Evolutionary conservation across 2,797 vertebrate genomes (phyloP).

Genomic region (Hippopotamyrus pictus): DNA sequence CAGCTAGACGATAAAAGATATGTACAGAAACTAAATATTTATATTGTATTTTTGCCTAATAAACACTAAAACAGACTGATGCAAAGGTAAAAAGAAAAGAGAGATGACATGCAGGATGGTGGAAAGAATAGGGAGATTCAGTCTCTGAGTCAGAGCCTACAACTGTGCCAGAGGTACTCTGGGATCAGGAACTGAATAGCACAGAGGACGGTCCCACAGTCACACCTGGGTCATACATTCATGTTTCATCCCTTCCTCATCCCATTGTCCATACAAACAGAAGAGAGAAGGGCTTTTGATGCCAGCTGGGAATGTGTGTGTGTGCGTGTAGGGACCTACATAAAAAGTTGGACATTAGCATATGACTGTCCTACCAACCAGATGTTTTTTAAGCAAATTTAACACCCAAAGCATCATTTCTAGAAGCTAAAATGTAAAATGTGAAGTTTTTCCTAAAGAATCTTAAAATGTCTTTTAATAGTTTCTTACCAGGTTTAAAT

Average conservation of each 20-base stretch:
- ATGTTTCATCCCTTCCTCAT: neutral
- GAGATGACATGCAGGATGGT: neutral
- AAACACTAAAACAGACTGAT: neutral
- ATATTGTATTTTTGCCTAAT: neutral
- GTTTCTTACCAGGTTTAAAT: neutral
- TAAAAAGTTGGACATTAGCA: neutral
- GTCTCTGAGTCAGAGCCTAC: neutral
- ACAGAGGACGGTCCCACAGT: neutral
- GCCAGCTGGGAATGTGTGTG: neutral
- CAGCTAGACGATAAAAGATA: neutral
- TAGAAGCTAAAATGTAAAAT: neutral
- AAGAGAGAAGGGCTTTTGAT: neutral
- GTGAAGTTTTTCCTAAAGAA: neutral
- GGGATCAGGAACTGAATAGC: neutral
- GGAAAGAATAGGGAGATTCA: neutral
- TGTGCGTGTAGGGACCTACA: neutral
- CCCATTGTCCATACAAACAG: neutral
- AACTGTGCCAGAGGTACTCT: neutral
- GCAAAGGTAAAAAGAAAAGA: neutral
- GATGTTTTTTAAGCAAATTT: neutral
- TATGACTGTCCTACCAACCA: neutral
- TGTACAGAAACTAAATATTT: neutral
- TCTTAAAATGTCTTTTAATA: neutral
- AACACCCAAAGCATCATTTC: neutral
- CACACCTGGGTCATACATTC: constrained; percentile 1